phyloP scores from a whole-genome alignment of 2,888 invertebrate genomes.

The Caenorhabditis sinica region DNA sequence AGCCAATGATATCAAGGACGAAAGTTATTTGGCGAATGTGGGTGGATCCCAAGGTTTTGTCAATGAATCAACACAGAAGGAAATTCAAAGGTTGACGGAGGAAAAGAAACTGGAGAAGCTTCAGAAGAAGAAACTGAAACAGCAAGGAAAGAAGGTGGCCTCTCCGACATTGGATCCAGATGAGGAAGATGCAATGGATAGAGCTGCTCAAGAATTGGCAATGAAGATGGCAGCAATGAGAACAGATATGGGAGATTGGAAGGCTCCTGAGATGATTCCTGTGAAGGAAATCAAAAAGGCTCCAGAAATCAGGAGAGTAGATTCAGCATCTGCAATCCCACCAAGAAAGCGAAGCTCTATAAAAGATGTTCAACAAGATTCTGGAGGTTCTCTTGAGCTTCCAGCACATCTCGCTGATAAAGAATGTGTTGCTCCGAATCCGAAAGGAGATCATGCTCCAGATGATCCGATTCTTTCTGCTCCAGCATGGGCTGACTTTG shows the following conservation, averaged over 20 bases:
- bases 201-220: constrained; percentile 80
- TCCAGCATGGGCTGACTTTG: constrained; percentile 78
- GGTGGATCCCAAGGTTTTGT: constrained; percentile 76
- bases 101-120: constrained; percentile 79
- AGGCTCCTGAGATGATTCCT: constrained; percentile 67
- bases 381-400: constrained; percentile 71
- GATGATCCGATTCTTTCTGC: constrained; percentile 71
- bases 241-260: constrained; percentile 77
- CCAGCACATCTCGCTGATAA: constrained; percentile 64
- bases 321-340: constrained; percentile 71
- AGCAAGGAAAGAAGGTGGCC: constrained; percentile 72
- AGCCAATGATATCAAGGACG: constrained; percentile 81
- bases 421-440: constrained; percentile 66
- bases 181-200: constrained; percentile 81
- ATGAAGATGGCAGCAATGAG: constrained; percentile 77
- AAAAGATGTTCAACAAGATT: constrained; percentile 74
- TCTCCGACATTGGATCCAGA: constrained; percentile 77
- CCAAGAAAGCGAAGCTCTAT: constrained; percentile 72
- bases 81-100: constrained; percentile 77
- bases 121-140: constrained; percentile 81
- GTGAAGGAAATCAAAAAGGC: constrained; percentile 46
- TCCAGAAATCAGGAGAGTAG: constrained; percentile 57
- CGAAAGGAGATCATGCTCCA: constrained; percentile 73
- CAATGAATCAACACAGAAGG: constrained; percentile 68
- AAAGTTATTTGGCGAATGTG: constrained; percentile 76